Evolutionary conservation across 2,888 invertebrate genomes (phyloP).

Genomic region (Dermolepida albohirtum): DNA sequence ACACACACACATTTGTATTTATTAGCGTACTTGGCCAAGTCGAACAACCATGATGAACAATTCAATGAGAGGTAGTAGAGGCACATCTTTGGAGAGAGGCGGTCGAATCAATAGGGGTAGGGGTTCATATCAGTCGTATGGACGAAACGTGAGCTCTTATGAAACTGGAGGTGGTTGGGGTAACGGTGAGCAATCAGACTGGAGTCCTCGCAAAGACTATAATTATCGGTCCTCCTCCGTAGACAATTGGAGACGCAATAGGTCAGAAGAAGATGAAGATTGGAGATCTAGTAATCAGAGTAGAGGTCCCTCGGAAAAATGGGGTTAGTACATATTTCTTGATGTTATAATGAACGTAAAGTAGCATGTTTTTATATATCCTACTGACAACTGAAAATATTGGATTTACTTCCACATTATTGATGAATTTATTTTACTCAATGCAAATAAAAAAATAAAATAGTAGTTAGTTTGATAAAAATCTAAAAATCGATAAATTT

Average conservation of each 20-base stretch:
- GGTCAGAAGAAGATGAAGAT: conserved; percentile 68
- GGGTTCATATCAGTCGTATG: conserved; percentile 59
- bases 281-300: conserved; percentile 64
- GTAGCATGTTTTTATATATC: too few relatives aligned
- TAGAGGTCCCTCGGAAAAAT: conserved; percentile 65
- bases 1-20: too few relatives aligned
- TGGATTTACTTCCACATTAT: too few relatives aligned
- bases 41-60: conserved; percentile 62
- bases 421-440: too few relatives aligned
- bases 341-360: too few relatives aligned
- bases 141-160: conserved; percentile 48
- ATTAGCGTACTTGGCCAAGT: conserved; percentile 66
- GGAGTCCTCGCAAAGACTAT: conserved; percentile 72
- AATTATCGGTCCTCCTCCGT: conserved; percentile 58
- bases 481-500: too few relatives aligned
- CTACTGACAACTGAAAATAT: too few relatives aligned
- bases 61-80: conserved; percentile 62
- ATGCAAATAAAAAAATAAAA: too few relatives aligned
- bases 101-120: conserved; percentile 59
- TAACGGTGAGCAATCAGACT: conserved; percentile 69
- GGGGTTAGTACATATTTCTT: conserved; percentile 63
- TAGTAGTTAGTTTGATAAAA: too few relatives aligned
- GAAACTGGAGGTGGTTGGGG: conserved; percentile 68
- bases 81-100: conserved; percentile 67
- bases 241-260: conserved; percentile 67